phyloP scores from a whole-genome alignment of 1,140 invertebrate species.

The Drosophila lini region DNA sequence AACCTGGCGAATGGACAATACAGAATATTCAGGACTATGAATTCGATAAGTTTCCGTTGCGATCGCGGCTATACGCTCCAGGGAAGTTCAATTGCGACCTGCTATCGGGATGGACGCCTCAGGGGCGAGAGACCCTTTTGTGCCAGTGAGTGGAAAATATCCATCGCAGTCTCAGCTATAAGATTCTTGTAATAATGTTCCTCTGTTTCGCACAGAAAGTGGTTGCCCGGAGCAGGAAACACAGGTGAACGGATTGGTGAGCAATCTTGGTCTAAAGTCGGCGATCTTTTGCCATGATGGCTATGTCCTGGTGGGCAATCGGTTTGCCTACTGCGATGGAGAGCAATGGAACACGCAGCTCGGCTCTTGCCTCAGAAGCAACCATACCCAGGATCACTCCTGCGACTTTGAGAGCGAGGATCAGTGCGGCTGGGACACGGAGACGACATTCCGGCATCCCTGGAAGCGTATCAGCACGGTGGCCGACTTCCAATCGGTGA shows the following conservation, averaged over 20 bases:
- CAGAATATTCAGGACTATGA: too few species aligned
- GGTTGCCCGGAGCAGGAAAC: conserved; percentile 28
- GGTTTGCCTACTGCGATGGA: conserved; percentile 66
- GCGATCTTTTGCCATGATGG: conserved; percentile 52
- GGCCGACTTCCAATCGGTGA: conserved; percentile 30
- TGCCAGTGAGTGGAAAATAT: conserved; percentile 55
- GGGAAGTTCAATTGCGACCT: conserved; percentile 1
- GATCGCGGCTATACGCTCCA: conserved; percentile 8
- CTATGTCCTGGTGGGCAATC: conserved; percentile 63
- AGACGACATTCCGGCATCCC: conserved; percentile 3
- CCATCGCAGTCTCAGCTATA: neutral
- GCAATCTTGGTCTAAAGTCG: conserved; percentile 2
- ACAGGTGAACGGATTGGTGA: conserved; percentile 38
- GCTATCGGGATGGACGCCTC: conserved; percentile 15
- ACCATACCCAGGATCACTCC: conserved; percentile 38
- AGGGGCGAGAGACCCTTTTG: conserved; percentile 50
- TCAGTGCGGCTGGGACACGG: conserved; percentile 67
- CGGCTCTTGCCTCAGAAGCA: conserved; percentile 63
- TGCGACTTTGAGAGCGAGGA: conserved; percentile 78
- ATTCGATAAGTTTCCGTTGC: too few species aligned
- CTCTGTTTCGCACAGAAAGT: conserved; percentile 13
- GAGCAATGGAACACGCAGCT: conserved; percentile 64
- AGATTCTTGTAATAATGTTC: neutral
- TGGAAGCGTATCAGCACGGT: conserved; percentile 66
- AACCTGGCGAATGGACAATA: conserved; percentile 45